phyloP scores from a whole-genome alignment of 2,113 vertebrate species.

The Spheniscus mendiculus region DNA sequence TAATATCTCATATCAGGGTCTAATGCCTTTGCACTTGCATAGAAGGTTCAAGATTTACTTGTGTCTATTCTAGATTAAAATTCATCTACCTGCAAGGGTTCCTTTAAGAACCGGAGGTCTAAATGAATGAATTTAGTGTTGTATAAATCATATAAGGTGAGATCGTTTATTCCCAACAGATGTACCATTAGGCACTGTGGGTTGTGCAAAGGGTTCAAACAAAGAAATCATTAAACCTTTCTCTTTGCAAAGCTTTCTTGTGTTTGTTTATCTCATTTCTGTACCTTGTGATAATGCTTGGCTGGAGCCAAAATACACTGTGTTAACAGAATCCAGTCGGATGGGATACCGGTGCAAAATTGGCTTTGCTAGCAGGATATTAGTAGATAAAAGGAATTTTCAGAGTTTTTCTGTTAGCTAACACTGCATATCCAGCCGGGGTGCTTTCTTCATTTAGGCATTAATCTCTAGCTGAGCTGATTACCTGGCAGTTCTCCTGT shows the following conservation, averaged over 20 bases:
- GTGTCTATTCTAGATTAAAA: not conserved
- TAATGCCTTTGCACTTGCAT: not conserved
- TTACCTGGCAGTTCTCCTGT: constrained; percentile 15
- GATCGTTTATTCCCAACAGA: not conserved
- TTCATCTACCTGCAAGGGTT: not conserved
- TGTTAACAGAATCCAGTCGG: not conserved
- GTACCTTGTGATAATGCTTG: not conserved
- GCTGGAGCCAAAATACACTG: not conserved
- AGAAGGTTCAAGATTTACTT: not conserved
- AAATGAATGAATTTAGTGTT: not conserved
- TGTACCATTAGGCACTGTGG: not conserved
- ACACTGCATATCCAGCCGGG: not conserved
- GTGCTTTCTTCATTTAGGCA: not conserved
- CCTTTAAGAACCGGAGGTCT: not conserved
- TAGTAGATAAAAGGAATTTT: constrained; percentile 44
- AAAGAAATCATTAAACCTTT: constrained; percentile 15
- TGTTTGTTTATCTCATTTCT: constrained; percentile 2
- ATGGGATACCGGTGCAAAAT: not conserved
- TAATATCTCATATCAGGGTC: not conserved
- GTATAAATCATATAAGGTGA: not conserved
- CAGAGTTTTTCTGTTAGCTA: not conserved
- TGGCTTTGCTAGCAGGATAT: constrained; percentile 11
- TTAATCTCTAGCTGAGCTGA: constrained; percentile 31
- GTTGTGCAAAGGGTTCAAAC: not conserved
- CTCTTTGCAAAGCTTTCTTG: not conserved